Percentiles rank a stretch among this genome's conserved stretches.
phyloP scores from a whole-genome alignment of 1,140 invertebrate genomes.

The Drosophila mayri region DNA sequence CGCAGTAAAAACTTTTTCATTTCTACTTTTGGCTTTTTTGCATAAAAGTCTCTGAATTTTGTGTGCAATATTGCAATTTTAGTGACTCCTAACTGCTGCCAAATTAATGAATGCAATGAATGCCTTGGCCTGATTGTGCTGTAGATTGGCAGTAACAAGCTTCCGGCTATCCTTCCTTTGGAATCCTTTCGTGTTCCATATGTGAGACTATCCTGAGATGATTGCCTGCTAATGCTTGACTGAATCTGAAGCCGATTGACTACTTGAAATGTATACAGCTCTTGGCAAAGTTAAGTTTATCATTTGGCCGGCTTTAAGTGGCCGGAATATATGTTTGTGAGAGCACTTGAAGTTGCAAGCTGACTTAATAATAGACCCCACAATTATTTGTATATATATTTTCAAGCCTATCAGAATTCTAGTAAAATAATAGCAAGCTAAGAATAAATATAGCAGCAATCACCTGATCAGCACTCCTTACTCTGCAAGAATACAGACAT shows the following conservation, averaged over 20 bases:
- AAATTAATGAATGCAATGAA: slow-evolving; percentile 70
- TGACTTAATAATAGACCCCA: neutral
- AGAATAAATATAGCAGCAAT: neutral
- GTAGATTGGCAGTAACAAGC: slow-evolving; percentile 36
- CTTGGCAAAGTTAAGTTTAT: slow-evolving; percentile 2
- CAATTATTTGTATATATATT: neutral
- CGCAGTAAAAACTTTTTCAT: slow-evolving; percentile 57
- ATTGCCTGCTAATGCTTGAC: slow-evolving; percentile 41
- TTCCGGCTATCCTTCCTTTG: slow-evolving; percentile 31
- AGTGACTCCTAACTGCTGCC: slow-evolving; percentile 46
- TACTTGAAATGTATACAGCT: slow-evolving; percentile 37
- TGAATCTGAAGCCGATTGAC: slow-evolving; percentile 23
- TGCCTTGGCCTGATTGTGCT: slow-evolving; percentile 28
- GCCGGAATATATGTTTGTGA: slow-evolving; percentile 21
- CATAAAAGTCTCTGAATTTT: slow-evolving; percentile 43
- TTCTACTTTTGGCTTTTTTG: slow-evolving; percentile 28
- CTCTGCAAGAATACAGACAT: neutral
- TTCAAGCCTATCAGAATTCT: neutral
- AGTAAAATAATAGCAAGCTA: neutral
- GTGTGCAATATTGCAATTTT: slow-evolving; percentile 52
- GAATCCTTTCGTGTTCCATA: neutral
- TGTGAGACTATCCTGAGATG: slow-evolving; percentile 12
- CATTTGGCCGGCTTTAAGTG: slow-evolving; percentile 22
- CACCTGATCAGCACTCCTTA: neutral
- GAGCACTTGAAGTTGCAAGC: neutral